Percentiles rank a stretch among this genome's conserved stretches.
Conservation (phyloP, 2,113 vertebrate genomes). For the Mormyrus lacerda region DNA sequence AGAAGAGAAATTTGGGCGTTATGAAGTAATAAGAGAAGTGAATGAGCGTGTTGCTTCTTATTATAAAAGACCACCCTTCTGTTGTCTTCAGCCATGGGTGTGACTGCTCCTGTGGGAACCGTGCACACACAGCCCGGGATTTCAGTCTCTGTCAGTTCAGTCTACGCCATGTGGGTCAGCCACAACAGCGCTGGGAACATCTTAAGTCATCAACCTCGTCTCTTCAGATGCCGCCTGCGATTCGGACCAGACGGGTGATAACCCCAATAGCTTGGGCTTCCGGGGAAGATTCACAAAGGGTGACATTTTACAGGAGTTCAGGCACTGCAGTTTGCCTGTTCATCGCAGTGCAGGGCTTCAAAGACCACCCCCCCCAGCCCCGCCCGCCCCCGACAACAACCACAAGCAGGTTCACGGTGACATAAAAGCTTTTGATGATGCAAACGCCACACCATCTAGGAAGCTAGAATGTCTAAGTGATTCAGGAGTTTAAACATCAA, state of each 20-base stretch:
- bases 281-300: background rate
- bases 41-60: background rate
- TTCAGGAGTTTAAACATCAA: background rate
- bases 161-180: background rate
- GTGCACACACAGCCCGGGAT: background rate
- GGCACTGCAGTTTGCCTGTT: background rate
- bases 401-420: background rate
- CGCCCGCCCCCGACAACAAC: background rate
- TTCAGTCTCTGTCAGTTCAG: background rate
- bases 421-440: conserved; percentile 4
- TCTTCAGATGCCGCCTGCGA: conserved; percentile 1
- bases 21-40: background rate
- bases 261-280: background rate
- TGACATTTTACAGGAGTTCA: background rate
- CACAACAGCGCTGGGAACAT: background rate
- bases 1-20: background rate
- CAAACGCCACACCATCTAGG: background rate
- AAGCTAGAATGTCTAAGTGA: background rate
- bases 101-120: background rate
- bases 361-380: no score
- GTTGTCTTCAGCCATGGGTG: background rate
- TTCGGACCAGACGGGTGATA: background rate
- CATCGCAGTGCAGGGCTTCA: background rate
- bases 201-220: background rate
- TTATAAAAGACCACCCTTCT: background rate